Base-by-base conservation (phyloP, 2,888 invertebrate genomes). In the Aspidapion aeneum region DNA sequence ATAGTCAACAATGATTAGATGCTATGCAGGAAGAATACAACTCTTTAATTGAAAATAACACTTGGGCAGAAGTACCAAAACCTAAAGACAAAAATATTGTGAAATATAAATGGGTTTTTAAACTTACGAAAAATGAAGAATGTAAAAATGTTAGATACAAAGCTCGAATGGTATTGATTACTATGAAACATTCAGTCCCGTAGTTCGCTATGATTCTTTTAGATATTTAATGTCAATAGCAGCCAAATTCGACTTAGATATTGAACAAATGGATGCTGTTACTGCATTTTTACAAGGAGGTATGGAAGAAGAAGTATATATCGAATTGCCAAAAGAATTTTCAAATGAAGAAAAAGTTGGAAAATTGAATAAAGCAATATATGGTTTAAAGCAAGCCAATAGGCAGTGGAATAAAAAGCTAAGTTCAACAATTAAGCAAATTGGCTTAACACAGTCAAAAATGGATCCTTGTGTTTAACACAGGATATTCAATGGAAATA, bases 21-120 rank as follows among this genome's bases (percentile, higher is more conserved):
- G 73, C 74, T 19, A 73, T 73, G 68, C 12, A 20, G 54, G 69
- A 72, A 35, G 72, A 74, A 61, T 21, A 70, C 49, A 18, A 68
- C 18, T 67, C 68, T 9, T 73, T 73, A 61, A 65, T 71, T 19
- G 68, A 72, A 48, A 73, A 74, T 58, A 61, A 72, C 49, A 69
- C 73, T 16, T 74, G 73, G 73, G 68, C 69, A 19, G 3, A 7
- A 12, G 35, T 35, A 7, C 5, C 5, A 7, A 12, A 7, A 3
- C 35, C 35, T 3, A 12, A 35, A 35, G 12, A 12, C 12, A 12
- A 12, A 7, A 35, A 3, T 35, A 12, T 35, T 7, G 35, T 35
- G 35, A 7, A 3, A 35, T 35, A 12, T 35, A 35, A 35, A 35
- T 35, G 12, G 35, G 12, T 35, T 7, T 35, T 35, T 35, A 35